Conservation (phyloP, 2,797 vertebrate species). For the Sebastes steindachneri region DNA sequence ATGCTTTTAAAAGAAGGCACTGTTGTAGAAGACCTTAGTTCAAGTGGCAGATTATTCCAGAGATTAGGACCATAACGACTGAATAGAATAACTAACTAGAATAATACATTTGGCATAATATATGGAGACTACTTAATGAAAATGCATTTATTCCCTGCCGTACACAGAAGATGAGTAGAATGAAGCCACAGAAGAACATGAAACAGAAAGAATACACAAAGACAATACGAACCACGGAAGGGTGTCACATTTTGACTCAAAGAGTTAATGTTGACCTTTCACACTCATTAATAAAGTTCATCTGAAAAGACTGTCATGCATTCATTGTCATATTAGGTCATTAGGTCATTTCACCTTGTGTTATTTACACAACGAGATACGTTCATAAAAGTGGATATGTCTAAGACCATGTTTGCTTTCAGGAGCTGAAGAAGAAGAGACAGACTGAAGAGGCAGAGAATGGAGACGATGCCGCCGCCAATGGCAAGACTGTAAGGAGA, state of each 20-base stretch:
- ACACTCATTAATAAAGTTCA: neutral
- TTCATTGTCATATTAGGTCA: neutral
- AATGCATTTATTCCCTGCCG: neutral
- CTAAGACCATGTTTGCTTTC: conserved; percentile 3
- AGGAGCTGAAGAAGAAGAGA: conserved; percentile 95
- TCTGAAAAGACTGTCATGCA: neutral
- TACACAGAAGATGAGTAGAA: neutral
- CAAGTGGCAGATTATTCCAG: no score
- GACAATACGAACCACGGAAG: no score
- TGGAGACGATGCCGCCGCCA: conserved; percentile 89
- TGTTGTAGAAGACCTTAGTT: no score
- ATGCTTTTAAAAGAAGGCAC: no score
- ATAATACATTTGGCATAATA: neutral
- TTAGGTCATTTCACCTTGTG: neutral
- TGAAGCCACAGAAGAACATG: neutral
- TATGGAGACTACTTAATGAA: neutral
- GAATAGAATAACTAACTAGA: no score
- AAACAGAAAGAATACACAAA: no score
- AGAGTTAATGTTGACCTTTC: no score
- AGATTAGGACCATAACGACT: no score
- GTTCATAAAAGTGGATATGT: neutral
- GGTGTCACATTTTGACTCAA: no score
- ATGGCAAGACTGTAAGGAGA: conserved; percentile 84
- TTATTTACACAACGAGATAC: neutral
- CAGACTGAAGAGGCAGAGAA: conserved; percentile 88